Conservation (phyloP, 2,888 invertebrate species). For the Hirtodrosophila alboralis region DNA sequence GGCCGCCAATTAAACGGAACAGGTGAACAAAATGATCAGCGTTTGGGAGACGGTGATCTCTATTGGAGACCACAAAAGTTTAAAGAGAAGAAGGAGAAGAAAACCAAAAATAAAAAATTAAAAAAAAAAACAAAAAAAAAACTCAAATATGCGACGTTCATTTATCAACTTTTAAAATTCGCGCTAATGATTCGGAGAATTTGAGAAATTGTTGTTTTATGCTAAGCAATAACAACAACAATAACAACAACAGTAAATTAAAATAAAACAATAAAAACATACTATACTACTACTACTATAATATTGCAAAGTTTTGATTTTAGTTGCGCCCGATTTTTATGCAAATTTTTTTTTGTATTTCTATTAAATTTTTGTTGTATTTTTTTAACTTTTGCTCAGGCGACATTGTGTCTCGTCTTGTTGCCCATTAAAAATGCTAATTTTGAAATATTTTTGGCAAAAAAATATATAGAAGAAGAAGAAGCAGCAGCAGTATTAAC, state of each 20-base stretch:
- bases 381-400: slow-evolving; percentile 46
- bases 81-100: background rate
- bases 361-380: slow-evolving; percentile 26
- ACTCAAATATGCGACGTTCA: slow-evolving; percentile 54
- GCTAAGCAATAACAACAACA: slow-evolving; percentile 53
- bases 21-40: slow-evolving; percentile 67
- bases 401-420: slow-evolving; percentile 74
- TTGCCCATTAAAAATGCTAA: slow-evolving; percentile 75
- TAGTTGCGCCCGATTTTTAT: slow-evolving; percentile 54
- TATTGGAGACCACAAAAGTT: slow-evolving; percentile 1
- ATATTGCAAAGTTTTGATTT: slow-evolving; percentile 1
- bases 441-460: slow-evolving; percentile 49
- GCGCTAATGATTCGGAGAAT: slow-evolving; percentile 65
- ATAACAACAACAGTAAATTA: slow-evolving; percentile 30
- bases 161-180: slow-evolving; percentile 55
- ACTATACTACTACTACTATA: no score
- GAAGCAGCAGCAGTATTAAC: no score
- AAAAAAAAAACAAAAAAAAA: no score
- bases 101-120: no score
- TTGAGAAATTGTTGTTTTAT: slow-evolving; percentile 71
- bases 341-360: slow-evolving; percentile 48
- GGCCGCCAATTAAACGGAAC: slow-evolving; percentile 67
- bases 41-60: slow-evolving; percentile 18
- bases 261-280: no score
- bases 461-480: no score